phyloP scores from a whole-genome alignment of 2,888 invertebrate species.

The Eupithecia subfuscata region DNA sequence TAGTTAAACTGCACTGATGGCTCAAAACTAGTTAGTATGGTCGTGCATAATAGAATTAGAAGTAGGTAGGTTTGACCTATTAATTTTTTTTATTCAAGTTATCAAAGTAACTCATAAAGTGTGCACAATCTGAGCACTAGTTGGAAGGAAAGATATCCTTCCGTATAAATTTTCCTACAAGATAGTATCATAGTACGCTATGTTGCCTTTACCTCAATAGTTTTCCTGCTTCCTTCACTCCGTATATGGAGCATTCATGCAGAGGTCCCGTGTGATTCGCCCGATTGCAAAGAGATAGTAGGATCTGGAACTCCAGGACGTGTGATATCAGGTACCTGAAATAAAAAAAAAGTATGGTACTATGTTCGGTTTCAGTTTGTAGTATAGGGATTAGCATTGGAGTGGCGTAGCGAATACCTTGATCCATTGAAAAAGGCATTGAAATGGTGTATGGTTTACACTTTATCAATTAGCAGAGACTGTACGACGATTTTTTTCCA shows the following conservation, averaged over 20 bases:
- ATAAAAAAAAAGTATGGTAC: no score
- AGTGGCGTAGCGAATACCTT: no score
- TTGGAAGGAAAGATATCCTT: not conserved
- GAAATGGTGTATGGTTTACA: no score
- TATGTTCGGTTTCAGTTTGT: no score
- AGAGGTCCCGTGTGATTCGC: constrained; percentile 87
- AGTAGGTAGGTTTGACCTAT: no score
- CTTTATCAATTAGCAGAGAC: no score
- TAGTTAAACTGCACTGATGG: no score
- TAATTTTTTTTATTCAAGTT: not conserved
- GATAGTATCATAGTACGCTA: not conserved
- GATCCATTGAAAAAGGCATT: no score
- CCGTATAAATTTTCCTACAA: constrained; percentile 2
- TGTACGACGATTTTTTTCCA: no score
- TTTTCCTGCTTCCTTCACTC: constrained; percentile 87
- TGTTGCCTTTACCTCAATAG: constrained; percentile 74
- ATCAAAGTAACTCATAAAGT: not conserved
- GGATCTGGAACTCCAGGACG: constrained; percentile 91
- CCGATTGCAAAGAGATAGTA: constrained; percentile 87
- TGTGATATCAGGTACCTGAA: constrained; percentile 86
- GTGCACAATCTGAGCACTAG: not conserved
- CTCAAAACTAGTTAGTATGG: no score
- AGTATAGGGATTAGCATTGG: no score
- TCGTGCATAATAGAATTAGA: no score
- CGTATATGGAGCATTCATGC: constrained; percentile 89